Conservation (phyloP, 2,888 invertebrate species). For the Drosophila greeni region DNA sequence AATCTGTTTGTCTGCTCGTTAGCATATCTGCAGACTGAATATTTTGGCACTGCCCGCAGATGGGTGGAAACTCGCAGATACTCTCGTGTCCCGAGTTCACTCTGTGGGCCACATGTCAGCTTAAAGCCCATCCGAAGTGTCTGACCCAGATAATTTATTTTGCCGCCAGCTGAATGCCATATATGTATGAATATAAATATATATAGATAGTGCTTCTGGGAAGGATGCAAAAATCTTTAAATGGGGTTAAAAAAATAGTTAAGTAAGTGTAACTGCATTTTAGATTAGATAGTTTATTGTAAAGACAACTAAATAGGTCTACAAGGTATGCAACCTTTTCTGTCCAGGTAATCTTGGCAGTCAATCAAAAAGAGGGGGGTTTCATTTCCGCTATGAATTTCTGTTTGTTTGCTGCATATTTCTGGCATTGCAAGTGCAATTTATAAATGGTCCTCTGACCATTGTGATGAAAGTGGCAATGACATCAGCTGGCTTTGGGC, state of each 20-base stretch:
- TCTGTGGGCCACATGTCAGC: conserved; percentile 23
- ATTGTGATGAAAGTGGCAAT: conserved; percentile 46
- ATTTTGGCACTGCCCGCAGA: conserved; percentile 29
- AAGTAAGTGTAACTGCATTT: no score
- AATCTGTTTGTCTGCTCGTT: conserved; percentile 41
- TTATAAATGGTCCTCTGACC: conserved; percentile 34
- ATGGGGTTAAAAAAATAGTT: not conserved
- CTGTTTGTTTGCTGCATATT: conserved; percentile 17
- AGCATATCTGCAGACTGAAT: conserved; percentile 23
- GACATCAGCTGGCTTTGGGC: conserved; percentile 50
- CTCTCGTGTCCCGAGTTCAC: conserved; percentile 5
- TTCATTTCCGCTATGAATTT: conserved; percentile 25
- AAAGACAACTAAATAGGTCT: not conserved
- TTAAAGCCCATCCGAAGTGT: conserved; percentile 9
- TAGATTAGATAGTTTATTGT: not conserved
- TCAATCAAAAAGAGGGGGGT: conserved; percentile 2
- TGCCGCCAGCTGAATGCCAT: not conserved
- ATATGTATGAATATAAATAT: no score
- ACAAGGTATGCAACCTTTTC: no score
- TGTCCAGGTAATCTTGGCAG: not conserved
- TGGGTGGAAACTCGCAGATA: conserved; percentile 15
- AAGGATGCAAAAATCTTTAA: not conserved
- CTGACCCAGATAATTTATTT: conserved; percentile 13
- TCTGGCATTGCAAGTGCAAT: conserved; percentile 21
- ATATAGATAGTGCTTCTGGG: not conserved